Conservation (phyloP, 1,140 invertebrate genomes). For the Dendrolimus punctatus region DNA sequence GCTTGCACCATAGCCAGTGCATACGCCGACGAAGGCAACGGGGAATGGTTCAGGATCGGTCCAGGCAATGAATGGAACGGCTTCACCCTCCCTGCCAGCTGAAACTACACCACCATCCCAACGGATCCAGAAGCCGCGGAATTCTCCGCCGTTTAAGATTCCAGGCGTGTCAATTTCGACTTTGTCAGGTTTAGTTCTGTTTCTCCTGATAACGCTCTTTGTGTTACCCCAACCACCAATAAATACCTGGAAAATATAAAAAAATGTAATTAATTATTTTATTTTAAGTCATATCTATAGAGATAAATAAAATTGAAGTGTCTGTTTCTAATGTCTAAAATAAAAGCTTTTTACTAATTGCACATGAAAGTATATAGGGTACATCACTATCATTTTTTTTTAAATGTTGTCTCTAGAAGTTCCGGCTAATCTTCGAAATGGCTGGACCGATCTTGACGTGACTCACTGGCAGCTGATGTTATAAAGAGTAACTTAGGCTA, state of each 20-base stretch:
- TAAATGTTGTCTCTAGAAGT: too few species aligned
- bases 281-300: too few species aligned
- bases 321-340: too few species aligned
- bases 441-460: too few species aligned
- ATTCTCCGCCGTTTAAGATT: slow-evolving; percentile 79
- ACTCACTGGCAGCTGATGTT: too few species aligned
- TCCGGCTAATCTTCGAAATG: too few species aligned
- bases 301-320: too few species aligned
- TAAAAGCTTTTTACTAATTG: too few species aligned
- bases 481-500: too few species aligned
- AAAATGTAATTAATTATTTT: too few species aligned
- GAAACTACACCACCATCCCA: slow-evolving; percentile 80
- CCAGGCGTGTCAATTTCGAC: slow-evolving; percentile 80
- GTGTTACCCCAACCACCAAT: slow-evolving; percentile 88
- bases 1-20: slow-evolving; percentile 87
- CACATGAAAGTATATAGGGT: too few species aligned
- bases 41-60: slow-evolving; percentile 79
- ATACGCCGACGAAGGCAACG: slow-evolving; percentile 83
- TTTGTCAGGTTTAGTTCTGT: slow-evolving; percentile 84
- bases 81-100: slow-evolving; percentile 80
- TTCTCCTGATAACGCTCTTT: slow-evolving; percentile 87
- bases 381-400: too few species aligned
- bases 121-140: slow-evolving; percentile 87
- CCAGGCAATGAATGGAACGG: slow-evolving; percentile 80
- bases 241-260: slow-evolving; percentile 74